Evolutionary conservation across 2,888 invertebrate genomes (phyloP), one percentile per base, ranked within the genome.

Genomic region (Nipponacmea schrenckii): DNA sequence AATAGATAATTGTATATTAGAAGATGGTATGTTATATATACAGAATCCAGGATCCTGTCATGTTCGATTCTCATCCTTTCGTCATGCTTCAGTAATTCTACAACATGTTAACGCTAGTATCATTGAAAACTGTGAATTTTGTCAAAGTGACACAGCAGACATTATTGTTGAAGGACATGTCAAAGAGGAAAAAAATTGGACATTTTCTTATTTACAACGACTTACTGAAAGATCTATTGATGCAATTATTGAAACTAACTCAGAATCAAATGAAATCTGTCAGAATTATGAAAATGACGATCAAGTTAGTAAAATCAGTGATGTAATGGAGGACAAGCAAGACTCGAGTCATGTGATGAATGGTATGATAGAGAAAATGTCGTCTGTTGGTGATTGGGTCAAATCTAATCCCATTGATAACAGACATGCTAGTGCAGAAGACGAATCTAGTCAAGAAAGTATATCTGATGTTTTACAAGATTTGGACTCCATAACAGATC

Each of bases 91-190:
- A 15, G 68, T 85, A 56, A 82, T 83, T 39, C 76, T 81, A 17
- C 85, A 84, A 44, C 83, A 85, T 68, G 77, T 85, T 27, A 81
- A 80, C 46, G 80, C 82, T 17, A 82, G 83, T 68, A 76, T 85
- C 62, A 83, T 86, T 39, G 82, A 84, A 67, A 85, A 86, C 76
- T 85, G 85, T 76, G 83, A 84, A 68, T 85, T 86, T 70, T 83
- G 81, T 4, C 82, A 85, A 68, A 82, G 83, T 45, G 82, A 83
- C 69, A 79, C 81, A 5, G 84, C 85, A 17, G 84, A 83, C 63
- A 79, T 86, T 8, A 82, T 83, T 2, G 79, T 84, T 1, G 86
- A 85, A 69, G 84, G 83, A 3, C 79, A 80, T 66, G 81, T 83
- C 1, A 82, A 83, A 67, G 83, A 83, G 3, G 83, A 83, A 45